Conservation (phyloP, 1,140 invertebrate species). For the Leptinotarsa lineolata region DNA sequence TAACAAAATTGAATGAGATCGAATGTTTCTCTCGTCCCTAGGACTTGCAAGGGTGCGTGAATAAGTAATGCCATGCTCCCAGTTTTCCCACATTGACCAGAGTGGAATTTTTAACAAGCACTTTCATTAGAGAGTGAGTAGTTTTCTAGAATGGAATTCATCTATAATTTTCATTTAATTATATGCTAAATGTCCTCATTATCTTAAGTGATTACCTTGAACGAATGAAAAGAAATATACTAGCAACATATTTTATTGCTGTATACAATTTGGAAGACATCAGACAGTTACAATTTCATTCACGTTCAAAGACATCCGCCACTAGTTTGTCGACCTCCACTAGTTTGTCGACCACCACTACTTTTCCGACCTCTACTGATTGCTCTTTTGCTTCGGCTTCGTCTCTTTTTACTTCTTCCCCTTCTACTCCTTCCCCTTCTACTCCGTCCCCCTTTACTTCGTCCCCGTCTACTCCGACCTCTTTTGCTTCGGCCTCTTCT, state of each 20-base stretch:
- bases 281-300: background rate
- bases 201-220: too few species aligned
- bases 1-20: background rate
- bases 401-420: background rate
- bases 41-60: background rate
- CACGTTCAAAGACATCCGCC: background rate
- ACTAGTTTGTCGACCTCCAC: background rate
- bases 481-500: conserved; percentile 23
- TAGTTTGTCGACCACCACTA: background rate
- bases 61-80: background rate
- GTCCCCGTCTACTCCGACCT: background rate
- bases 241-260: too few species aligned
- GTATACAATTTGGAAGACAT: too few species aligned
- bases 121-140: background rate
- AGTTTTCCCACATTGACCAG: background rate
- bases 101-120: background rate
- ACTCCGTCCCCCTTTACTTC: background rate
- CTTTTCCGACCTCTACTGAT: background rate
- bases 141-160: too few species aligned
- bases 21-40: background rate
- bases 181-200: too few species aligned
- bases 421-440: background rate
- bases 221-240: too few species aligned
- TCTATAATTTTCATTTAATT: too few species aligned
- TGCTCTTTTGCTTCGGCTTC: background rate